phyloP scores from a whole-genome alignment of 2,113 vertebrate species.

The Anseranas semipalmata region DNA sequence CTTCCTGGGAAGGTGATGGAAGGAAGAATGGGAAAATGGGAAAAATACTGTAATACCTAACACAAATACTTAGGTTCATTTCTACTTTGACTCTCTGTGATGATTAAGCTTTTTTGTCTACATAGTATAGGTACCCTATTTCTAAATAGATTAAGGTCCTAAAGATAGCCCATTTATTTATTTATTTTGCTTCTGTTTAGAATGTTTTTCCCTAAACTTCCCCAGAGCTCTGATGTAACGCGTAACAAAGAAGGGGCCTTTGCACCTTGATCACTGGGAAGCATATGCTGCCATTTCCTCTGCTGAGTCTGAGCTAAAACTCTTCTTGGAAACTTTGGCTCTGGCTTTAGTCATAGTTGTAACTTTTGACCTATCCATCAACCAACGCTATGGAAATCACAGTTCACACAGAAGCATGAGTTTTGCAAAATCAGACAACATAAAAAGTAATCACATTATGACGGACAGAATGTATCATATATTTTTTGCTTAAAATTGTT shows the following conservation, averaged over 20 bases:
- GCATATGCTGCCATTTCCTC: neutral
- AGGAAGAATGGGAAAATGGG: neutral
- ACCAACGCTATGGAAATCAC: conserved; percentile 73
- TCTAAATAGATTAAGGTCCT: conserved; percentile 15
- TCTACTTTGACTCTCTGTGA: neutral
- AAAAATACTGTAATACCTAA: neutral
- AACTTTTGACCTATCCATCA: conserved; percentile 70
- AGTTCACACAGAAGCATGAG: conserved; percentile 3
- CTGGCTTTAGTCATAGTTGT: conserved; percentile 42
- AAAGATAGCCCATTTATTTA: conserved; percentile 2
- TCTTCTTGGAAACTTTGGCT: conserved; percentile 42
- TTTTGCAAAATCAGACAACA: conserved; percentile 10
- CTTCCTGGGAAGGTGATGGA: neutral
- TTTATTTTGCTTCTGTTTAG: neutral
- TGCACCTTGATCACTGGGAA: neutral
- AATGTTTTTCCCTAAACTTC: conserved; percentile 26
- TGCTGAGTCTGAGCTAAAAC: neutral
- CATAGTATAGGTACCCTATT: neutral
- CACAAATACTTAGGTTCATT: neutral
- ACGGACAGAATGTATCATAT: neutral
- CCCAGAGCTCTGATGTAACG: neutral
- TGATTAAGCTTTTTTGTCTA: neutral
- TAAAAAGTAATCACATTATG: neutral
- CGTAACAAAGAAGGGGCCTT: neutral
- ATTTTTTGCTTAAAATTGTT: neutral